A percentile compares a stretch with the other conserved stretches of the same genome.
Conservation (phyloP, 2,113 vertebrate species). For the Dendropsophus ebraccatus region DNA sequence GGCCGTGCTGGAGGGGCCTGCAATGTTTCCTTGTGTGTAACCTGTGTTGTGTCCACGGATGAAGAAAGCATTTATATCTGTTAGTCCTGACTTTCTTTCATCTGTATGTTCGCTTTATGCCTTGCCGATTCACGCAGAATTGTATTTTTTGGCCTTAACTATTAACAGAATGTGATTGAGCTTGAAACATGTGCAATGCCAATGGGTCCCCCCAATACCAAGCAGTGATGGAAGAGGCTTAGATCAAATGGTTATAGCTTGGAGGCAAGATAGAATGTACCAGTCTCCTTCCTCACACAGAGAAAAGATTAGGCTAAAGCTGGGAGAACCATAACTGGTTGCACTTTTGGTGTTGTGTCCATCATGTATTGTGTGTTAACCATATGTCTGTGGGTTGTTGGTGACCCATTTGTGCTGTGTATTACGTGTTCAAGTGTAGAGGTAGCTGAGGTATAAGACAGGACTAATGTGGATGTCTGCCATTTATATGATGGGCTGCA, state of each 20-base stretch:
- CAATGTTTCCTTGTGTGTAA: not conserved
- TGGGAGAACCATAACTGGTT: not conserved
- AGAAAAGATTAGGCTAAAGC: not conserved
- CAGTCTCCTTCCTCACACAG: no score
- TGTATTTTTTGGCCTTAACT: not conserved
- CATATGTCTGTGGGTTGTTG: constrained; percentile 60
- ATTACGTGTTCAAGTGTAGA: not conserved
- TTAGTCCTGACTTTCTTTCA: not conserved
- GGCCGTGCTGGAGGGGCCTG: constrained; percentile 38
- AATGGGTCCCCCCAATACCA: not conserved
- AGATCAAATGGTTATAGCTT: no score
- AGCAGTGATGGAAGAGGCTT: not conserved
- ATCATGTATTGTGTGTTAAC: constrained; percentile 65
- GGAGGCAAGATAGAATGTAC: no score
- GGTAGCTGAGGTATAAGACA: not conserved
- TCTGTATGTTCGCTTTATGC: not conserved
- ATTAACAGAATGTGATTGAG: not conserved
- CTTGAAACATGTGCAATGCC: not conserved
- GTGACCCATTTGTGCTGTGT: constrained; percentile 57
- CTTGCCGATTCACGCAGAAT: not conserved
- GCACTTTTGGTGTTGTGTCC: constrained; percentile 59
- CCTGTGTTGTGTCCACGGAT: constrained; percentile 17
- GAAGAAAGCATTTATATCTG: not conserved
- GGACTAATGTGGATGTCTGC: not conserved
- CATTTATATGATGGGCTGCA: not conserved